Evolutionary conservation across 2,113 vertebrate species (phyloP).

Genomic region (Poecilia latipinna): DNA sequence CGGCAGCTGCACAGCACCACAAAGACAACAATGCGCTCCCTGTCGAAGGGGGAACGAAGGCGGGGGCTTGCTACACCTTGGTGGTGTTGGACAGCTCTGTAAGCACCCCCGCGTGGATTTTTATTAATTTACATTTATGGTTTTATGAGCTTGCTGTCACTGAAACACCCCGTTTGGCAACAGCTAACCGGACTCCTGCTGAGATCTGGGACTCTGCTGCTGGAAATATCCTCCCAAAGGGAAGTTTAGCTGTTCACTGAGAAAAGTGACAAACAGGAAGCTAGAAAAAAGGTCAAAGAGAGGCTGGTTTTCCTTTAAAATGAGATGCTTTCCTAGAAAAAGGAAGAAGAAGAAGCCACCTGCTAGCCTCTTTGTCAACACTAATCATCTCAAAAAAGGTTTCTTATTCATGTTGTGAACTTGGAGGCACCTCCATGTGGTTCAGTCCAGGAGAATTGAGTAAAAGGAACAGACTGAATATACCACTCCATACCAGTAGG

Average conservation of each 20-base stretch:
- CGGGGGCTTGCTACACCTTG: constrained; percentile 47
- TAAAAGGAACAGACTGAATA: not conserved
- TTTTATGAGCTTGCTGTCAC: constrained; percentile 52
- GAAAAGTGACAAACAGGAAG: not conserved
- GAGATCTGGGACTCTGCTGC: constrained; percentile 25
- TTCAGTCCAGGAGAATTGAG: not conserved
- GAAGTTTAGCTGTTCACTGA: not conserved
- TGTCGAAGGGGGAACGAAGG: constrained; percentile 7
- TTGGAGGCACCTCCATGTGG: not conserved
- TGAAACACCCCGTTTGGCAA: constrained; percentile 49
- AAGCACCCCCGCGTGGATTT: constrained; percentile 61
- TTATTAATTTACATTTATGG: constrained; percentile 73
- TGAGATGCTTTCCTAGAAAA: not conserved
- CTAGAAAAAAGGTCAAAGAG: not conserved
- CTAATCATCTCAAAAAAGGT: not conserved
- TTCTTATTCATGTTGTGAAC: not conserved
- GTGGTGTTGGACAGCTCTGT: constrained; percentile 65
- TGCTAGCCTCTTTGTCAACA: not conserved
- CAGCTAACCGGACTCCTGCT: constrained; percentile 12
- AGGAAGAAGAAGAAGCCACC: not conserved
- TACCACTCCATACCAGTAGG: too few species aligned
- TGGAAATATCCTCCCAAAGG: constrained; percentile 4
- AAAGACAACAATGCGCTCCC: constrained; percentile 72
- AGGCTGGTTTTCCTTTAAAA: not conserved
- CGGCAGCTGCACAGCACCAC: constrained; percentile 74